Conservation (phyloP, 2,888 invertebrate genomes). For the Nymphalis urticae region DNA sequence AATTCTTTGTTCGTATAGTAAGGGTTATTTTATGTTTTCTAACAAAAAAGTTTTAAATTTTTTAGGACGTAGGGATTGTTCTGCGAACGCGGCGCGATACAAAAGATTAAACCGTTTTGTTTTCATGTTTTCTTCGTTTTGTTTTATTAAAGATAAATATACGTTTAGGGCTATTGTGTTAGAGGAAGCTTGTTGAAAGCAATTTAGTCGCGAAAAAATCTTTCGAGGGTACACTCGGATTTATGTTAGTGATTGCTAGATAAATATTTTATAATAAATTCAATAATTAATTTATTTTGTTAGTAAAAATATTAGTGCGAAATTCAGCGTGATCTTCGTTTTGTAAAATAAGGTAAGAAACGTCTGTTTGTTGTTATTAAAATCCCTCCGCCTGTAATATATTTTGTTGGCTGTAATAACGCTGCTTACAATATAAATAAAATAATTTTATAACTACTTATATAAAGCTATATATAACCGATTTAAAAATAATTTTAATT, state of each 20-base stretch:
- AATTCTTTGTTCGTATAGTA: constrained; percentile 61
- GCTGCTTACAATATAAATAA: no score
- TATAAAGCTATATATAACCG: no score
- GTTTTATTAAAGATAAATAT: constrained; percentile 78
- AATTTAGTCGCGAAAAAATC: constrained; percentile 79
- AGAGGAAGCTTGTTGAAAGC: constrained; percentile 60
- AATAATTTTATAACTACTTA: no score
- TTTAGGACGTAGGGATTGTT: constrained; percentile 62
- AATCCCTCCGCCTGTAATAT: no score
- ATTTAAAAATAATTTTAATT: no score
- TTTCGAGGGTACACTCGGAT: constrained; percentile 66
- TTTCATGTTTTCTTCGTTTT: constrained; percentile 70
- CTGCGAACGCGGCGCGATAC: constrained; percentile 73
- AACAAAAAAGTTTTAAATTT: constrained; percentile 56
- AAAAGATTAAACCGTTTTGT: constrained; percentile 71
- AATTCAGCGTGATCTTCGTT: no score
- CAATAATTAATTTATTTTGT: neutral
- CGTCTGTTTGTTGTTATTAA: no score
- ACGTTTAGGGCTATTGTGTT: constrained; percentile 77
- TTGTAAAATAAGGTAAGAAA: no score
- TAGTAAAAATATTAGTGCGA: neutral
- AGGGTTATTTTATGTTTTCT: constrained; percentile 70
- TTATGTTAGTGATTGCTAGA: constrained; percentile 13
- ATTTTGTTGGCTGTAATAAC: no score
- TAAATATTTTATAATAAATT: neutral